Evolutionary conservation across 2,888 invertebrate species (phyloP), one percentile per base, ranked within the genome.

Genomic region (Agapetus fuscipes): DNA sequence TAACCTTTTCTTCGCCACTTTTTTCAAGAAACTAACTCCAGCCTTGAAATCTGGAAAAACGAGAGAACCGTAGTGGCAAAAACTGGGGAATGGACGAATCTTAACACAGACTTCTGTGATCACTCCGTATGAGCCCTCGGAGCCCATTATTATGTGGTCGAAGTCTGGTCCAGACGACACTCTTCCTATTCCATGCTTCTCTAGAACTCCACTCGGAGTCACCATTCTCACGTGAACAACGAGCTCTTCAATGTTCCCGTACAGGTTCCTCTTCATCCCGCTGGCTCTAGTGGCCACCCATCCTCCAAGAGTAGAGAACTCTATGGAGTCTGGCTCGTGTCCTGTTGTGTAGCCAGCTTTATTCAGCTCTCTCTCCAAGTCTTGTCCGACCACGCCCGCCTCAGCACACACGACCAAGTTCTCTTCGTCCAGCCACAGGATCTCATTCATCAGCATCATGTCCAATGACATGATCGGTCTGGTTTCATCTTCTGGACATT

Each of bases 201-300:
- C 83, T 27, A 97, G 64, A 2, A 87, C 83, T 0, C 93, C 95
- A 43, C 69, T 67, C 0, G 87, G 76, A 0, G 90, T 89, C 0
- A 90, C 85, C 75, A 91, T 83, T 62, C 81, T 84, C 1, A 89
- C 81, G 51, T 91, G 86, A 2, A 97, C 84, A 7, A 97, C 64
- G 34, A 96, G 69, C 57, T 97, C 96, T 61, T 97, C 96, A 45
- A 97, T 97, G 56, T 97, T 97, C 0, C 96, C 96, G 51, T 96
- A 98, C 0, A 85, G 79, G 59, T 98, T 98, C 62, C 97, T 97
- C 70, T 97, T 97, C 97, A 97, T 97, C 37, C 97, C 97, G n/a
- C 90, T 91, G 0, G 95, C 94, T 33, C 94, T 65, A 0, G 94
- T 95, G 2, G 93, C 91, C 30, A 95, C 89, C 97, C 97, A 98